Base-by-base conservation (phyloP, 2,888 invertebrate species). In the Ypsolopha scabrella region DNA sequence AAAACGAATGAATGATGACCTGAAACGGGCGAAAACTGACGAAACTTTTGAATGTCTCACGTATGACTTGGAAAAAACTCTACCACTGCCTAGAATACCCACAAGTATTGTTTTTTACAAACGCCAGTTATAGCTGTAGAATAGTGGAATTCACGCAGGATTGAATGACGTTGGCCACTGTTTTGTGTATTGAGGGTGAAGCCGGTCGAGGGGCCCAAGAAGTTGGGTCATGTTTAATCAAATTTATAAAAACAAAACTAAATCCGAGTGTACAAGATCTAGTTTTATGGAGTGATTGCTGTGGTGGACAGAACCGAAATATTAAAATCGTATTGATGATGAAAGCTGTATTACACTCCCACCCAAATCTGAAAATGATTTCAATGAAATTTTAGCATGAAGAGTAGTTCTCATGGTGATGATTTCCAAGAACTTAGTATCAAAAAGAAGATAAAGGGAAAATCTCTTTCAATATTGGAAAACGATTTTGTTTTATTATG, bases 291-390 rank as follows among this genome's bases (percentile, higher is more conserved):
- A 50, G 51, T 41, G 57, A 56, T 47, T 53, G 50, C 33, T 56
- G 57, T 37, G 57, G 57, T 7, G 57, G 55, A n/a, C 56, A 58
- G 34, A 56, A 56, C 50, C 49, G 54, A 11, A 58, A 53, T 49
- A 58, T 58, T 24, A 56, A 58, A 45, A 54, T 58, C 13, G 43
- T 52, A 14, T 35, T 57, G 14, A 52, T 58, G 55, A 39, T 58
- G n/a, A 54, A 52, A 39, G 49, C 37, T 52, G n/a, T n/a, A 14
- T 48, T 57, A 44, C 35, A 52, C 33, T 24, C 24, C 24, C 24
- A 24, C 24, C 24, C 24, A 24, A 24, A 24, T 24, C 24, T 24
- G 4, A 24, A 24, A 24, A 24, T 4, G 24, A 24, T 24, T 24
- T 24, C 24, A 2, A 24, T 24, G 2, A 24, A 24, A 24, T 24